A percentile compares a stretch with the other conserved stretches of the same genome.
Evolutionary conservation across 2,888 invertebrate species (phyloP).

Genomic region (Operophtera brumata): DNA sequence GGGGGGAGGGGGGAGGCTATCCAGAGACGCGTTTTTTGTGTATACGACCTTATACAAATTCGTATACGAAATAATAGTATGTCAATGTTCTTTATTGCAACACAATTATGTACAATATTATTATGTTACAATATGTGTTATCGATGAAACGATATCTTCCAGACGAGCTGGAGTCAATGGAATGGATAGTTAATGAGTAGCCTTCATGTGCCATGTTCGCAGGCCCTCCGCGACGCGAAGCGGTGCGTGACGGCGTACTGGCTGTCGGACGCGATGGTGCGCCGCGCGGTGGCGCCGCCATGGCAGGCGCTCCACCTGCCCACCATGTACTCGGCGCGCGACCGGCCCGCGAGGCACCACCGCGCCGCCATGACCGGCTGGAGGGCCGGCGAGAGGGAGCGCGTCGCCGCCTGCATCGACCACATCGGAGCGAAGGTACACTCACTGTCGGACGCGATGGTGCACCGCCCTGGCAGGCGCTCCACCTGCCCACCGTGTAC

Average conservation of each 20-base stretch:
- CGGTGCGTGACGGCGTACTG: slow-evolving; percentile 91
- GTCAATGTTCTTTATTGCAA: no score
- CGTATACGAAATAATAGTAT: no score
- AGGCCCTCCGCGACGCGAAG: slow-evolving; percentile 84
- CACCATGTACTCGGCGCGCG: slow-evolving; percentile 83
- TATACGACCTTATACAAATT: no score
- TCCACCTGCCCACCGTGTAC: slow-evolving; percentile 92
- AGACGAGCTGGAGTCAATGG: no score
- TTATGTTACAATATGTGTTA: no score
- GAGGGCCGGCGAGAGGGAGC: slow-evolving; percentile 89
- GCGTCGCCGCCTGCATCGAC: slow-evolving; percentile 91
- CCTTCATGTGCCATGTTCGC: no score
- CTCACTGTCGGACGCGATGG: slow-evolving; percentile 94
- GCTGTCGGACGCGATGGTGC: slow-evolving; percentile 94
- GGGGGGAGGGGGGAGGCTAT: slow-evolving; percentile 85
- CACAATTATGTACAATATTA: no score
- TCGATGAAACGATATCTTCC: no score
- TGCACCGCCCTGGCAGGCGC: slow-evolving; percentile 94
- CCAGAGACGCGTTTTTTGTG: slow-evolving; percentile 86
- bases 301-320: slow-evolving; percentile 97
- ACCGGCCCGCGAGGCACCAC: slow-evolving; percentile 87
- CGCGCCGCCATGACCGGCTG: slow-evolving; percentile 94
- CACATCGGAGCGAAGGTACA: slow-evolving; percentile 90
- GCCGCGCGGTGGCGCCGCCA: slow-evolving; percentile 93
- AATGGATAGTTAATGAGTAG: no score